Conservation (phyloP, 2,888 invertebrate genomes). For the Tenthredo livida region DNA sequence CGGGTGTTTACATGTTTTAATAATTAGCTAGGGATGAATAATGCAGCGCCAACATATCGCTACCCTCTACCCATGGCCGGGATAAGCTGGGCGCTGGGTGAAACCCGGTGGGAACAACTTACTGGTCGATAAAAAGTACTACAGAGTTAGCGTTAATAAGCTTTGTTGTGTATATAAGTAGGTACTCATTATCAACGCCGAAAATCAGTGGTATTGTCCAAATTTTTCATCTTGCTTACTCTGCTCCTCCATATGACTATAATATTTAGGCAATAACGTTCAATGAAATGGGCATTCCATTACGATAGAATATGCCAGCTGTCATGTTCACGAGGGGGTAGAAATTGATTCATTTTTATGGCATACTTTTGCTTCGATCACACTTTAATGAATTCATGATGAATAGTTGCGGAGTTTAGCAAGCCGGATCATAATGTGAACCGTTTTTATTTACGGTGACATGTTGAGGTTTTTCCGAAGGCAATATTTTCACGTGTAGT, state of each 20-base stretch:
- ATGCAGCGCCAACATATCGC: conserved; percentile 54
- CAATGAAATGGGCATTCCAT: not conserved
- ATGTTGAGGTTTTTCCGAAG: not conserved
- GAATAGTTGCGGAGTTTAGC: not conserved
- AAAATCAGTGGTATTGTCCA: not conserved
- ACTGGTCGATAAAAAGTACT: conserved; percentile 48
- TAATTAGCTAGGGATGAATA: conserved; percentile 54
- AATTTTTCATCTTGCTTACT: not conserved
- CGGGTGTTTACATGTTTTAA: conserved; percentile 55
- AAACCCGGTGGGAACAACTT: conserved; percentile 42
- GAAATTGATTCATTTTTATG: not conserved
- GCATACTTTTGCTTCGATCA: not conserved
- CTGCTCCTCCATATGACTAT: not conserved
- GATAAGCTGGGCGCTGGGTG: conserved; percentile 36
- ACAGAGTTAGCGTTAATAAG: conserved; percentile 33
- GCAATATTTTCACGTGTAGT: not conserved
- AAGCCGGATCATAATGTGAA: conserved; percentile 6
- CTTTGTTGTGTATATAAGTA: conserved; percentile 12
- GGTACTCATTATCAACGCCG: not conserved
- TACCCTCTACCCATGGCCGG: conserved; percentile 34
- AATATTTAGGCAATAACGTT: not conserved
- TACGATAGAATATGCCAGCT: not conserved
- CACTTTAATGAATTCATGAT: not conserved
- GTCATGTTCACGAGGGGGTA: not conserved
- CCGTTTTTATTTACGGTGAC: conserved; percentile 1